These are phyloP conservation scores for Drosophila antonietae DNA, from an alignment of 2,888 invertebrate species.

Conservation along the genomic window DNA sequence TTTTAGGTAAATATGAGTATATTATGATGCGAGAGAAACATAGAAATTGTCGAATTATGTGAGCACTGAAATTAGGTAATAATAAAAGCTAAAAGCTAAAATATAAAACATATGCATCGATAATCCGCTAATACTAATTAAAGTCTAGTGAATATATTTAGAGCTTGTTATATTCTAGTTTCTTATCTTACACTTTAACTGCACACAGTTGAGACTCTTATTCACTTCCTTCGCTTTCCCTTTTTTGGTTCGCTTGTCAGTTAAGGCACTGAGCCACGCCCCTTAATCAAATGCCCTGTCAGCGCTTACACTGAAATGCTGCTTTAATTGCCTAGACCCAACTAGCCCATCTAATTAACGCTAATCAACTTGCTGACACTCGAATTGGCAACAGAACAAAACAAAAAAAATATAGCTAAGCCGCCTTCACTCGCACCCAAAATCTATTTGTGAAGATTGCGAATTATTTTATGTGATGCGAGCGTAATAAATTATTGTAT, in stretches of 20 bases:
- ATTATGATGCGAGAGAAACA: background rate
- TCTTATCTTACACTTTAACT: too few species aligned
- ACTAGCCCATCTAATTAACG: slow-evolving; percentile 61
- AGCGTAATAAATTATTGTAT: slow-evolving; percentile 65
- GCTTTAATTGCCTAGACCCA: slow-evolving; percentile 37
- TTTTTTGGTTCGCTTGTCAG: slow-evolving; percentile 14
- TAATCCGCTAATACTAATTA: too few species aligned
- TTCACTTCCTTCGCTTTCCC: background rate
- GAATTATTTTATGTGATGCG: slow-evolving; percentile 42
- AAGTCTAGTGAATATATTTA: too few species aligned
- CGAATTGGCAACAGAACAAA: slow-evolving; percentile 36
- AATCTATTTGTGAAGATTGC: slow-evolving; percentile 9
- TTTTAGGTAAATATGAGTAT: background rate
- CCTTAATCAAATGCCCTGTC: slow-evolving; percentile 49
- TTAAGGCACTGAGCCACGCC: slow-evolving; percentile 49
- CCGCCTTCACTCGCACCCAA: background rate
- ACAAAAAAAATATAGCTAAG: slow-evolving; percentile 30
- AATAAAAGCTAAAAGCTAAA: too few species aligned
- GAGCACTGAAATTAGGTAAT: background rate
- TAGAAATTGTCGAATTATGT: background rate
- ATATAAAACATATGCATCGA: too few species aligned
- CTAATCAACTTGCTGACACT: slow-evolving; percentile 69
- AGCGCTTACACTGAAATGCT: slow-evolving; percentile 27
- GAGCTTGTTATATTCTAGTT: too few species aligned
- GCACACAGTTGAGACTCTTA: background rate